phyloP scores from a whole-genome alignment of 2,797 vertebrate species.

The Coranthus polyacanthus region DNA sequence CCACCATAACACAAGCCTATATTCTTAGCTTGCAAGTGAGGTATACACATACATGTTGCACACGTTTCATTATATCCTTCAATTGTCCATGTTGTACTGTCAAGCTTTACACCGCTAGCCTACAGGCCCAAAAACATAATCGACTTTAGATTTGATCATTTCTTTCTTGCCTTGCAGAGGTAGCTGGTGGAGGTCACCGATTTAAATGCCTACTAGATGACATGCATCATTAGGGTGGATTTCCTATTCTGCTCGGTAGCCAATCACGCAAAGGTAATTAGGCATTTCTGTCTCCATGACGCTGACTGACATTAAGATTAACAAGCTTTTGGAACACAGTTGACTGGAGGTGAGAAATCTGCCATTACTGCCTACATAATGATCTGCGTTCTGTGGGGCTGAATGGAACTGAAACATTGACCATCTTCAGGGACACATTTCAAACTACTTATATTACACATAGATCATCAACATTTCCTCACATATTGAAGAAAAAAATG shows the following conservation, averaged over 20 bases:
- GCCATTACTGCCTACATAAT: constrained; percentile 56
- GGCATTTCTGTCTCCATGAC: constrained; percentile 70
- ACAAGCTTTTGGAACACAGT: constrained; percentile 74
- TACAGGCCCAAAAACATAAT: constrained; percentile 28
- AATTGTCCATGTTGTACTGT: constrained; percentile 2
- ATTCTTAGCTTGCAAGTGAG: constrained; percentile 9
- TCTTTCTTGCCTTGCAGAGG: constrained; percentile 39
- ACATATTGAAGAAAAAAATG: neutral
- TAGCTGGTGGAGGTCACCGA: constrained; percentile 56
- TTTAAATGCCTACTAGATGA: constrained; percentile 61
- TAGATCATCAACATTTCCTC: constrained; percentile 5
- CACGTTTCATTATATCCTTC: constrained; percentile 15
- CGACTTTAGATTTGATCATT: constrained; percentile 46
- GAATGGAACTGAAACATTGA: constrained; percentile 12
- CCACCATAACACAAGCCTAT: constrained; percentile 14
- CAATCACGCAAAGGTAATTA: constrained; percentile 82
- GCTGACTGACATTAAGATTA: constrained; percentile 83
- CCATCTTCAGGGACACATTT: constrained; percentile 1
- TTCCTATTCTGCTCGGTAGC: constrained; percentile 72
- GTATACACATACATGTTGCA: constrained; percentile 12
- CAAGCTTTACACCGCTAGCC: constrained; percentile 17
- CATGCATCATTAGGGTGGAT: constrained; percentile 73
- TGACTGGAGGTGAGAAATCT: constrained; percentile 75
- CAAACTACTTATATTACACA: constrained; percentile 1
- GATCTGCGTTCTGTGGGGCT: constrained; percentile 26